Evolutionary conservation across 2,113 vertebrate genomes (phyloP), one percentile per base, ranked within the genome.

Genomic region (Echinops telfairi): DNA sequence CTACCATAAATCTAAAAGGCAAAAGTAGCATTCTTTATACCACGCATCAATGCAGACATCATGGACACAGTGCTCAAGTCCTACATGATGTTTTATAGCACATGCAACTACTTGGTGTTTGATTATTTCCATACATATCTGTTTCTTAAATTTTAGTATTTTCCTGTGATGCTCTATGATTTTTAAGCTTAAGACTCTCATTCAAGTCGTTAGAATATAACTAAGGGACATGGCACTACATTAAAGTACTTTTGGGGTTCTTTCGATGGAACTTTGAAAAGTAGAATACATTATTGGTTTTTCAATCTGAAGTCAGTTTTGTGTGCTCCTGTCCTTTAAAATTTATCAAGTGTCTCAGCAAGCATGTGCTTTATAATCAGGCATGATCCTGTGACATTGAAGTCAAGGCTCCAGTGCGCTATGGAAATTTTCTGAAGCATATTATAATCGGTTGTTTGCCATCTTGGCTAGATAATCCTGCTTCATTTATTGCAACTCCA

Each of bases 401-500:
- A 95, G 88, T 97, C 97, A 97, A 97, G 97, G 96, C 96, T 97
- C 94, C 70, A n/a, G 94, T 93, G 92, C 97, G 82, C 97, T 97
- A 96, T 97, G 97, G 97, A 98, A 97, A 97, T 98, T 98, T 98
- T 96, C 95, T 94, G 93, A 96, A 98, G 97, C 96, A 89, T 97
- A 97, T 98, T 96, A 97, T 97, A 97, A 98, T 97, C 96, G 96
- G 96, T 96, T 98, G 97, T 98, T 98, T 98, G 98, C 98, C 93
- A 95, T 98, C 94, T 95, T 97, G 97, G 96, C 97, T 97, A 82
- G 97, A 96, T 98, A 98, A 98, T 98, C 97, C 98, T 97, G 96
- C 96, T 83, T 98, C 97, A 97, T 98, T 98, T 98, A 98, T 97
- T 98, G 97, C 96, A 98, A 93, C 96, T 95, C 95, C 95, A 97